Evolutionary conservation across 1,140 invertebrate genomes (phyloP), one percentile per base, ranked within the genome.

Genomic region (Plectrocnemia conspersa): DNA sequence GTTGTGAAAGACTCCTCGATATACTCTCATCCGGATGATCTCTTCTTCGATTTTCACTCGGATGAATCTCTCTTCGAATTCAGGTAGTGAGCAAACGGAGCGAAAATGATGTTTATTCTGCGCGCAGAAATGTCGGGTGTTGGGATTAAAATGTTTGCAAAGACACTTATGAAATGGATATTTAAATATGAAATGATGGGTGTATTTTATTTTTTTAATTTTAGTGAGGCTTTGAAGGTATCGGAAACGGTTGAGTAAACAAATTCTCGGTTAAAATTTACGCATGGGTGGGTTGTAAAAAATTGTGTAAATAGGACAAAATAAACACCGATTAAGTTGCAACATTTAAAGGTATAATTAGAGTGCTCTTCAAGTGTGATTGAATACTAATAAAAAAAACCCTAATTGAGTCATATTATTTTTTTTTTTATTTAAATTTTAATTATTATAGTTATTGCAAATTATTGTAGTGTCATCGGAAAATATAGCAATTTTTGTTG

Each of bases 71-170:
- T 23, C 22, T 18, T 52, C 35, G 16, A 57, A 57, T 58, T 58
- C 56, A 58, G 56, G 56, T 58, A 58, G 56, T 58, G 13, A 44
- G 42, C 24, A 58, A 58, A 58, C 53, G 56, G 44, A 52, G 23
- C 33, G 56, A 38, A 38, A 48, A 25, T 48, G 32, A 27, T 58
- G 33, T 58, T 58, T 52, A 47, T 32, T 48, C 41, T 53, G 56
- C 48, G 15, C 32, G 52, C 52, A 53, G 27, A 15, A n/a, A 15
- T 2, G 9, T 40, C 36, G 16, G 9, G 29, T 27, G 32, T 40
- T n/a, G 27, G 49, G 56, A 58, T 58, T 58, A 52, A 53, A 22
- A 35, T 16, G 42, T 45, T 33, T 35, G 40, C 27, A 46, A 32
- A 54, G 11, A 16, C 35, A 38, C 35, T 16, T 38, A 9, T 38